Evolutionary conservation across 2,113 vertebrate genomes (phyloP), one percentile per base, ranked within the genome.

Genomic region (Tichodroma muraria): DNA sequence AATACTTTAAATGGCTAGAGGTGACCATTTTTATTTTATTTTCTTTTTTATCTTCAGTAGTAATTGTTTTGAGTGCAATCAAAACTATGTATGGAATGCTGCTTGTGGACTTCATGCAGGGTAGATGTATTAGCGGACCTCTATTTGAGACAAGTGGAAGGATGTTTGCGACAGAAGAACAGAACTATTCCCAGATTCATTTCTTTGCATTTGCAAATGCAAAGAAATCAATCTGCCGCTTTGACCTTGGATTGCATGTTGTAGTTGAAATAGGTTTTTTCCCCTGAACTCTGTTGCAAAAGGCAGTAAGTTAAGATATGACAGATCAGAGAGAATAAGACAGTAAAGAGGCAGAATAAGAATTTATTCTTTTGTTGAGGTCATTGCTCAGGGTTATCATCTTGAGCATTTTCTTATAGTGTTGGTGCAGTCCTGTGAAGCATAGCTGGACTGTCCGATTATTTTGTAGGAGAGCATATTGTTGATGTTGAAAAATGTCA

Each of bases 361-460:
- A 56, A 77, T 71, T 73, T 13, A 15, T 60, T 80, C 11, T 68
- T 72, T 80, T 57, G 13, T 57, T 76, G 59, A 72, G 54, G 17
- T 52, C 69, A 27, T 52, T 70, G 35, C 35, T 15, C 15, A 12
- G 22, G 28, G 15, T 88, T 76, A 27, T 49, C 7, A 35, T 79
- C 38, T 78, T 47, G 16, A 78, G 24, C 28, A 15, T 76, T 72
- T 80, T 70, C 27, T 54, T 50, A 4, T 6, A 16, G 17, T 50
- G 18, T 19, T 50, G 20, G 6, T 64, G 21, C 22, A 35, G 10
- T 61, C 21, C 28, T 56, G 15, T 33, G 42, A 40, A 75, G 17
- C 27, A 2, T 6, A 24, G 27, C 10, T 70, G 49, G 24, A 27
- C 22, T 68, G 15, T 38, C 19, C 0, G 0, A 35, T 63, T 59